Evolutionary conservation across 2,113 vertebrate genomes (phyloP).

Genomic region (Sciurus niger): DNA sequence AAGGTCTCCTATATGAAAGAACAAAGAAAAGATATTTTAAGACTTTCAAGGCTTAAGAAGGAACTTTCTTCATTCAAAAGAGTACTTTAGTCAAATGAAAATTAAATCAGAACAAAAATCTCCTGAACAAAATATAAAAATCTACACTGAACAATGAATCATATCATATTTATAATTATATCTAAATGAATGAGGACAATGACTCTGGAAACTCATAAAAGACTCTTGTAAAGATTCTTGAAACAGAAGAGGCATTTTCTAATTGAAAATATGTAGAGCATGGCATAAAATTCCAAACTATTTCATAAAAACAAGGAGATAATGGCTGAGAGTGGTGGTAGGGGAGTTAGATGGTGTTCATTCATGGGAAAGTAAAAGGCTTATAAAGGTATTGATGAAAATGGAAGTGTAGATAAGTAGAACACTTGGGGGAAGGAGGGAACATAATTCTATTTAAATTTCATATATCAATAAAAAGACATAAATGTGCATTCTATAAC

Average conservation of each 20-base stretch:
- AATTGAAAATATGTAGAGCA: conserved; percentile 10
- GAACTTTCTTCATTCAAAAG: conserved; percentile 17
- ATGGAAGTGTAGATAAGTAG: not conserved
- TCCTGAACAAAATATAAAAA: conserved; percentile 40
- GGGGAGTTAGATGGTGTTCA: not conserved
- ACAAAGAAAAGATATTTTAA: conserved; percentile 44
- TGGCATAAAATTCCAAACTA: conserved; percentile 3
- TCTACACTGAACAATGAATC: not conserved
- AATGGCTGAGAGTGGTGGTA: not conserved
- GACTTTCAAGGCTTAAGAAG: not conserved
- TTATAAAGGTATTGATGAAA: not conserved
- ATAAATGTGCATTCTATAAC: not conserved
- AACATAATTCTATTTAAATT: not conserved
- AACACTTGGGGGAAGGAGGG: not conserved
- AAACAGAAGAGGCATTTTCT: conserved; percentile 21
- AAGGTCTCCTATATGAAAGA: not conserved
- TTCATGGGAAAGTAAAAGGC: not conserved
- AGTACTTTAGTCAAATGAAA: conserved; percentile 18
- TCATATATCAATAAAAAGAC: not conserved
- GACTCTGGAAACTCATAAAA: conserved; percentile 59
- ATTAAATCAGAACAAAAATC: conserved; percentile 56
- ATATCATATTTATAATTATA: conserved; percentile 56
- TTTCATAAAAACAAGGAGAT: conserved; percentile 10
- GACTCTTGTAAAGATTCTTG: not conserved
- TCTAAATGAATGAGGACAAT: conserved; percentile 47